Evolutionary conservation across 2,113 vertebrate species (phyloP).

Genomic region (Columbina picui): DNA sequence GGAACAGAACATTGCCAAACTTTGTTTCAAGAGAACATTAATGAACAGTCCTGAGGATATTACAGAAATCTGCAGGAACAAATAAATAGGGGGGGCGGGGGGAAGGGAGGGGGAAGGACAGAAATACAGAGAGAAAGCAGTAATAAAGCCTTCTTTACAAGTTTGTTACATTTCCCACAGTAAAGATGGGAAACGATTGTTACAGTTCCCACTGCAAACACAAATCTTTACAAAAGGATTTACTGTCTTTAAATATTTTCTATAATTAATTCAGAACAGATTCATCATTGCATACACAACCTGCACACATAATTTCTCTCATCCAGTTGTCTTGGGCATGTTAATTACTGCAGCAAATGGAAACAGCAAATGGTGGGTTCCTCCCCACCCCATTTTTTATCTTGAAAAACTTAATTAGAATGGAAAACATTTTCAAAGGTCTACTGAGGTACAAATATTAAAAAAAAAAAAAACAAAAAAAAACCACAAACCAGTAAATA

Average conservation of each 20-base stretch:
- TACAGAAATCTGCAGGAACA: neutral
- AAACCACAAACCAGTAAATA: neutral
- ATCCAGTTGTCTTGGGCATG: neutral
- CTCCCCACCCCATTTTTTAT: neutral
- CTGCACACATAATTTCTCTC: neutral
- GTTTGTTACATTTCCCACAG: neutral
- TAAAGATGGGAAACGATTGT: neutral
- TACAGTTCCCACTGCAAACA: neutral
- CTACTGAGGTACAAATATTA: neutral
- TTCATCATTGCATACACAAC: neutral
- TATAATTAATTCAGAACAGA: neutral
- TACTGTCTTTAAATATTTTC: neutral
- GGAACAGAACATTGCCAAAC: neutral
- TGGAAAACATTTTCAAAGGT: neutral
- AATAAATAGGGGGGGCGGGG: neutral
- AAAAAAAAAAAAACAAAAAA: neutral
- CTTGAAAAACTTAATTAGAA: neutral
- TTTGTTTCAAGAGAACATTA: neutral
- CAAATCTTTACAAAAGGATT: neutral
- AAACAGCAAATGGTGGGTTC: neutral
- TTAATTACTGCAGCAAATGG: neutral
- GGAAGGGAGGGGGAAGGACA: neutral
- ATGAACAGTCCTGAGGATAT: neutral
- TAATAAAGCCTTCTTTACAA: neutral
- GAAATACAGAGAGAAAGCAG: neutral